Conservation (phyloP, 2,888 invertebrate genomes). For the Halocaridina rubra region DNA sequence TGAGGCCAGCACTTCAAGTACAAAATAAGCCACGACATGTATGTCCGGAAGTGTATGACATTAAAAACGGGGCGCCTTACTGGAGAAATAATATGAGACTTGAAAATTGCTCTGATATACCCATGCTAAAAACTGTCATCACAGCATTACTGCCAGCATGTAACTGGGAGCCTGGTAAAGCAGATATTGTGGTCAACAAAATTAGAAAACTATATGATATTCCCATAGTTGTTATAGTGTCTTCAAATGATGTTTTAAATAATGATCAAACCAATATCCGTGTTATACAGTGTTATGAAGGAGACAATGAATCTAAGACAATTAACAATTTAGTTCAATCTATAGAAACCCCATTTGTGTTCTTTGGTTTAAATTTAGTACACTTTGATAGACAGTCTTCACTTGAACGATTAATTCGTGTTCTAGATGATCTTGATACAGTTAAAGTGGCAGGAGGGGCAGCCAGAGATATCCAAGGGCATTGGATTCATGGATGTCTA, state of each 20-base stretch:
- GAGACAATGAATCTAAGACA: neutral
- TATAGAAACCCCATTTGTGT: conserved; percentile 9
- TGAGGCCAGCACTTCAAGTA: neutral
- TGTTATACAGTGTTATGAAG: neutral
- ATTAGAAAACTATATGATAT: neutral
- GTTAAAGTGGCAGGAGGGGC: conserved; percentile 41
- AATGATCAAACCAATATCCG: neutral
- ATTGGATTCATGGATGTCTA: conserved; percentile 66
- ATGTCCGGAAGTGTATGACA: conserved; percentile 34
- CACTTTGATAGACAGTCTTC: conserved; percentile 21
- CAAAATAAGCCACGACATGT: neutral
- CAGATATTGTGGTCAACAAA: neutral
- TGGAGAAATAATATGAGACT: neutral
- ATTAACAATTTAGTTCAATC: neutral
- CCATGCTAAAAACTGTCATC: neutral
- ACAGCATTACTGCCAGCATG: conserved; percentile 16
- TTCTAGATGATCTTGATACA: neutral
- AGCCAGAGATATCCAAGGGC: conserved; percentile 61
- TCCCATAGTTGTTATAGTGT: neutral
- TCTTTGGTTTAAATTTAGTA: neutral
- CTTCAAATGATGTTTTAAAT: no score
- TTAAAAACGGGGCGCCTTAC: neutral
- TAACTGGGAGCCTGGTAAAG: neutral
- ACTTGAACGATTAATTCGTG: conserved; percentile 24
- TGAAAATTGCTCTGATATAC: neutral